These are phyloP conservation scores for Pelochelys cantorii DNA, from an alignment of 2,797 vertebrate species.

Conservation along the genomic window DNA sequence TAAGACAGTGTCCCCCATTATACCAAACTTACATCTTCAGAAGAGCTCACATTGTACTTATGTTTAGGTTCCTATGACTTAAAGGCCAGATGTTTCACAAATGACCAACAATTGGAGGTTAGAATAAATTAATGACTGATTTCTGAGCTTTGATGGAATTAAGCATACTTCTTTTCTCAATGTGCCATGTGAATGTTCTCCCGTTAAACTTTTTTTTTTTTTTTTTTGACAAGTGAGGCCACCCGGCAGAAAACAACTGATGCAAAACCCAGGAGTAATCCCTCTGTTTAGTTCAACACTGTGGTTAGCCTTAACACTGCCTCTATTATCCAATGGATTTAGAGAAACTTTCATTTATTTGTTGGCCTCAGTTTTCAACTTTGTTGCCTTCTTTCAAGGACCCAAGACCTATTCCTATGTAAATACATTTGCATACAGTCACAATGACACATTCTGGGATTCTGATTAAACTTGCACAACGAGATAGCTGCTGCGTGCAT, in stretches of 20 bases:
- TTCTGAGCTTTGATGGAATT: slow-evolving; percentile 99
- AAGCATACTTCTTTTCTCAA: slow-evolving; percentile 96
- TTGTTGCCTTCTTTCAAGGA: slow-evolving; percentile 88
- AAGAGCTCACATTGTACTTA: slow-evolving; percentile 74
- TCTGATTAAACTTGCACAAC: slow-evolving; percentile 82
- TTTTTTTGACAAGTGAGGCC: slow-evolving; percentile 96
- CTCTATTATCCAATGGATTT: slow-evolving; percentile 99
- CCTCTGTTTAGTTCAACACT: slow-evolving; percentile 94
- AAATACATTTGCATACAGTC: slow-evolving; percentile 92
- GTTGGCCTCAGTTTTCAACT: slow-evolving; percentile 92
- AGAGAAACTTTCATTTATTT: slow-evolving; percentile 98
- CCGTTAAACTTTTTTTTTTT: slow-evolving; percentile 90
- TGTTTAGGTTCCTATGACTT: slow-evolving; percentile 82
- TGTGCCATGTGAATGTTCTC: slow-evolving; percentile 93
- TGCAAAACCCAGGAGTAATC: slow-evolving; percentile 98
- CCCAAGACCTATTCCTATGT: slow-evolving; percentile 87
- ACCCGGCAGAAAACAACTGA: slow-evolving; percentile 99
- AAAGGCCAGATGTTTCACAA: slow-evolving; percentile 93
- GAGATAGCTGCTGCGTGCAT: slow-evolving; percentile 69
- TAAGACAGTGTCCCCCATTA: neutral
- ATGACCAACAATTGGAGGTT: slow-evolving; percentile 90
- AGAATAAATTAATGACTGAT: slow-evolving; percentile 99
- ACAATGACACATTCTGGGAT: slow-evolving; percentile 90
- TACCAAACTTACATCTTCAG: slow-evolving; percentile 56
- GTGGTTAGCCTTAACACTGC: slow-evolving; percentile 98